These are phyloP conservation scores for Tinamus major DNA, from an alignment of 2,797 vertebrate genomes.

Conservation along the genomic window DNA sequence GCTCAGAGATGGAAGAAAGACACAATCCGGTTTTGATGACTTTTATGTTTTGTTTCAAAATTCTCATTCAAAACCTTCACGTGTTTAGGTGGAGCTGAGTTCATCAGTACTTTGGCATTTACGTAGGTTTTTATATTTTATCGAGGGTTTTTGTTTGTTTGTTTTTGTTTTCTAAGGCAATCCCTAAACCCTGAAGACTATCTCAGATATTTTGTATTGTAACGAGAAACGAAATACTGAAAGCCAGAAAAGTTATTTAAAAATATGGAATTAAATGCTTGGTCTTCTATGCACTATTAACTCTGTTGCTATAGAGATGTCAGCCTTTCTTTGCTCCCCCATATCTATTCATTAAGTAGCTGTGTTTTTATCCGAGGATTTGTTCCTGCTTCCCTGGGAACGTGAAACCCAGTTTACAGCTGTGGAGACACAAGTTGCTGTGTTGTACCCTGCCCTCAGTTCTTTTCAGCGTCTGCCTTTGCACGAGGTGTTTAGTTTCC, in stretches of 20 bases:
- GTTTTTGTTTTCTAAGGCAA: too few species aligned
- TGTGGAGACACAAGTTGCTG: slow-evolving; percentile 46
- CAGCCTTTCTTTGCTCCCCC: slow-evolving; percentile 39
- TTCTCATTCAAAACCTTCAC: neutral
- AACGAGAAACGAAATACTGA: neutral
- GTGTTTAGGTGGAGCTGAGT: neutral
- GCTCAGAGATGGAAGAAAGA: slow-evolving; percentile 11
- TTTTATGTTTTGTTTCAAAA: neutral
- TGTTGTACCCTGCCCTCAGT: slow-evolving; percentile 19
- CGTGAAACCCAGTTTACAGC: neutral
- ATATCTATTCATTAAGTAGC: slow-evolving; percentile 18
- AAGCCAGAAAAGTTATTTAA: slow-evolving; percentile 30
- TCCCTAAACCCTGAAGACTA: neutral
- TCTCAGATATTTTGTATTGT: neutral
- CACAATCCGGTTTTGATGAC: neutral
- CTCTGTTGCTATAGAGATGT: slow-evolving; percentile 46
- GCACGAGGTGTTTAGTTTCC: slow-evolving; percentile 4
- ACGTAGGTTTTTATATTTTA: too few species aligned
- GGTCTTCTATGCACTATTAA: neutral
- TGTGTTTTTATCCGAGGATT: slow-evolving; percentile 14
- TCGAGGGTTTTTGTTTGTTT: too few species aligned
- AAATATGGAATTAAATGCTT: slow-evolving; percentile 35
- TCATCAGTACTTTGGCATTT: neutral
- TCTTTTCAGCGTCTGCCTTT: slow-evolving; percentile 33
- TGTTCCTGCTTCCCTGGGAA: slow-evolving; percentile 34